These are phyloP conservation scores for Acleris laterana DNA, from an alignment of 2,888 invertebrate genomes.

Conservation along the genomic window DNA sequence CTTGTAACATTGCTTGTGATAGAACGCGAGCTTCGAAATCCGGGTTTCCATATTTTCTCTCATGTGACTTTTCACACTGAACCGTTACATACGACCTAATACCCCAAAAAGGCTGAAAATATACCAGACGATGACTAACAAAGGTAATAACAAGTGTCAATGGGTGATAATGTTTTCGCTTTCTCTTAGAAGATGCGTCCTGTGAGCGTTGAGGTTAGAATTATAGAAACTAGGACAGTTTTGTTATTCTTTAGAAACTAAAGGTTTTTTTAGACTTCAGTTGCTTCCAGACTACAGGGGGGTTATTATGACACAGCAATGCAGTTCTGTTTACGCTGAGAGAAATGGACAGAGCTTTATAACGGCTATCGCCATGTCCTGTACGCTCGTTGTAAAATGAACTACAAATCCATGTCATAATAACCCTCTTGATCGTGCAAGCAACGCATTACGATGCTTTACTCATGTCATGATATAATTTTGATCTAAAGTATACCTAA, in stretches of 20 bases:
- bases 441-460: no score
- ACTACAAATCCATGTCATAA: no score
- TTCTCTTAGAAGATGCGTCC: neutral
- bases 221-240: neutral
- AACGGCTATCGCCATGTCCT: no score
- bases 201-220: neutral
- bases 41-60: neutral
- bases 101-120: constrained; percentile 32
- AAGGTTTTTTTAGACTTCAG: no score
- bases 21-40: neutral
- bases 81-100: constrained; percentile 31
- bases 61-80: neutral
- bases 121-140: constrained; percentile 3
- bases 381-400: no score
- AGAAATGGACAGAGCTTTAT: no score
- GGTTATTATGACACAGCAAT: no score
- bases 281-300: no score
- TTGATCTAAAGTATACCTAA: no score
- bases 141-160: neutral
- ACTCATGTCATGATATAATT: no score
- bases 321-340: no score
- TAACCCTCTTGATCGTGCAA: no score
- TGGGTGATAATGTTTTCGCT: neutral
- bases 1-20: neutral
- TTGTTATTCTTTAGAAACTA: neutral